Evolutionary conservation across 2,797 vertebrate species (phyloP), one percentile per base, ranked within the genome.

Genomic region (Coregonus ussuriensis): DNA sequence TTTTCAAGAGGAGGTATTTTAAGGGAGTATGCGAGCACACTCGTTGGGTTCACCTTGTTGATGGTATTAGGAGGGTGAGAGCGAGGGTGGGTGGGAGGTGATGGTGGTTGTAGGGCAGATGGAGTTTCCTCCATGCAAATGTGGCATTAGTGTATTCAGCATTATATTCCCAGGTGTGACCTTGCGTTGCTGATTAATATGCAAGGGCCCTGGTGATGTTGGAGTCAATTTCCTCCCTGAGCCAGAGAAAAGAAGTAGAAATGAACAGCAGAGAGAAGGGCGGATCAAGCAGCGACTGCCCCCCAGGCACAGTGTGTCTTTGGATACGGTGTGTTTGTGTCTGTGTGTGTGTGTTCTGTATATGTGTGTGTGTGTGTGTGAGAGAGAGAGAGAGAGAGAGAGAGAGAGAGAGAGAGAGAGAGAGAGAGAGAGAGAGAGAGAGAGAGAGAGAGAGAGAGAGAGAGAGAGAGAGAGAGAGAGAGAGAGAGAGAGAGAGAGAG

Each of bases 161-260:
- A 9, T 74, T 67, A 74, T 47, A 3, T 76, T 68, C 63, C 71
- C 74, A 63, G 14, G 75, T 71, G 29, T 75, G 75, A 37, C 79
- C 76, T 68, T 70, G 21, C 86, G 86, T 88, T 86, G 79, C 85
- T 77, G 78, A 67, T 82, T 25, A 83, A 86, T 82, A 71, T 5
- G 72, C 79, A 77, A 74, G 75, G 84, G 41, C 71, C 78, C 77
- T 72, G 56, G 72, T 67, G 59, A 81, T 81, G 79, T 85, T 62
- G 74, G 74, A 91, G 80, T 84, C 86, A 89, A 86, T 90, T 89
- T 88, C 76, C 77, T 74, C 14, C 18, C 73, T 80, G 84, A 87
- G 86, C 77, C 80, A 83, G 83, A 21, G 16, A 59, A 62, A 54
- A 72, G 76, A 70, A 76, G 74, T 29, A 56, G 75, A 79, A 81